Base-by-base conservation (phyloP, 2,888 invertebrate genomes). In the Andrena chrysosceles region DNA sequence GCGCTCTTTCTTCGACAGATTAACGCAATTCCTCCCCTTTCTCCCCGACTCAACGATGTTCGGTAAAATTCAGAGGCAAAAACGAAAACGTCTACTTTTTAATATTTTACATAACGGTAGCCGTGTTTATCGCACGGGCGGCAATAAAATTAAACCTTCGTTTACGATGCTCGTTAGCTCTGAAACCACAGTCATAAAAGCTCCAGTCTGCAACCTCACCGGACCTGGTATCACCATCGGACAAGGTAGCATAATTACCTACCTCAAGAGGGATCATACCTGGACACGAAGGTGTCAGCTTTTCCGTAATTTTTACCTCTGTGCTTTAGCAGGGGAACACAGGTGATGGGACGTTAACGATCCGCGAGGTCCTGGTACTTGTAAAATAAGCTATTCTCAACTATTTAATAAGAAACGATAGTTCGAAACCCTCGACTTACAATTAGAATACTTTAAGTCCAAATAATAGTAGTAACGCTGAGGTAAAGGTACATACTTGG, bases 111-210 rank as follows among this genome's bases (percentile, higher is more conserved):
- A 67, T 60, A 75, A 72, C 56, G 81, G 72, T 78, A 73, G 72
- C 31, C 10, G 23, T 35, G 31, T 67, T 71, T 77, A 48, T 66
- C 69, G 42, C 42, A 35, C 64, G 64, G 71, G 35, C 60, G 59
- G 26, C 83, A 81, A 86, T 86, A 87, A 86, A 89, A 84, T n/a
- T 7, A 42, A 52, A 56, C 48, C 80, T 54, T 48, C 81, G 71
- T 84, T 87, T 84, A 85, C 66, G 66, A 73, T 33, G 59, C 88
- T 88, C 85, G 85, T 90, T 90, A 88, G 81, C 88, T 85, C 84
- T 68, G 59, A 77, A 88, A 89, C 89, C 89, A 74, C 90, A 87
- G 84, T 85, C 85, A 31, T 90, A 89, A 89, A 83, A 52, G 33
- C 7, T 49, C 6, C 20, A 35, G 33, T 64, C 54, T 33, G n/a